Conservation (phyloP, 1,140 invertebrate species). For the Elymnias hypermnestra region DNA sequence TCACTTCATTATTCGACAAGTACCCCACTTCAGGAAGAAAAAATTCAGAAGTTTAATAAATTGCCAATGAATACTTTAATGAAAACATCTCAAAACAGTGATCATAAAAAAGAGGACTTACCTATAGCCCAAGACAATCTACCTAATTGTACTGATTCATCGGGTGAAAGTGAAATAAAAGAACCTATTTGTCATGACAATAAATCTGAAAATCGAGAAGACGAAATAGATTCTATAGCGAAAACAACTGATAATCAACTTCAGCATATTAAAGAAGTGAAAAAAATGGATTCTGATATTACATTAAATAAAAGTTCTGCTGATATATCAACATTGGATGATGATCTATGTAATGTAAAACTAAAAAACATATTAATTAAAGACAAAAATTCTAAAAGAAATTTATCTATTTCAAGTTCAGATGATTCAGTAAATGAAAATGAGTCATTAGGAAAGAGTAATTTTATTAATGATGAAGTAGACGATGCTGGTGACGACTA, state of each 20-base stretch:
- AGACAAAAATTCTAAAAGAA: no score
- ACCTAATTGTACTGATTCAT: background rate
- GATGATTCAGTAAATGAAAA: conserved; percentile 13
- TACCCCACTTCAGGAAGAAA: conserved; percentile 57
- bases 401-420: background rate
- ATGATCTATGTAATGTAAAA: no score
- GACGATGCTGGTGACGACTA: conserved; percentile 58
- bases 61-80: conserved; percentile 45
- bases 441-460: conserved; percentile 33
- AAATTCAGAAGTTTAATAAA: conserved; percentile 28
- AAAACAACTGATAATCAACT: background rate
- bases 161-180: conserved; percentile 1
- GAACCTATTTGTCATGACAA: background rate
- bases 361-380: background rate
- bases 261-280: background rate
- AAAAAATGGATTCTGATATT: background rate
- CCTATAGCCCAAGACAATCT: no score
- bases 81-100: conserved; percentile 29
- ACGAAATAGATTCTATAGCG: background rate
- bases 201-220: background rate
- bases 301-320: background rate
- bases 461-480: conserved; percentile 51
- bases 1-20: conserved; percentile 51
- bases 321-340: no score
- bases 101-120: no score